Evolutionary conservation across 2,797 vertebrate genomes (phyloP).

Genomic region (Ceyx erithaca): DNA sequence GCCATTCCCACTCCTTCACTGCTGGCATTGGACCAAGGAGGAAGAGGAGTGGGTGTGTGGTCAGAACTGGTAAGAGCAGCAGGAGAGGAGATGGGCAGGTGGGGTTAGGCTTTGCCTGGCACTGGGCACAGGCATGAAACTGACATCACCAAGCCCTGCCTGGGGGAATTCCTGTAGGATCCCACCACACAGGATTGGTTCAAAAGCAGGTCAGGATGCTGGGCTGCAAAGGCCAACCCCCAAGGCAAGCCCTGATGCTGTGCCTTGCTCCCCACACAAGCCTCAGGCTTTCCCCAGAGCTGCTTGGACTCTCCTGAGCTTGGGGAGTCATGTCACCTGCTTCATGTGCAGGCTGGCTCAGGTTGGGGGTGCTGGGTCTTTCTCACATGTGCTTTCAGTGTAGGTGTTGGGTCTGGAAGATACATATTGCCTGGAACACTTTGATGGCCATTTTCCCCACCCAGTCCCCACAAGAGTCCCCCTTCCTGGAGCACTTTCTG

Average conservation of each 20-base stretch:
- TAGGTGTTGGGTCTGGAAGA: background rate
- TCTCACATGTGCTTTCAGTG: background rate
- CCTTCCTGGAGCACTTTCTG: background rate
- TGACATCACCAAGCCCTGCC: background rate
- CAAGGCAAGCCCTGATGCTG: background rate
- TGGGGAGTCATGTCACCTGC: background rate
- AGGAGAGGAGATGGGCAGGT: background rate
- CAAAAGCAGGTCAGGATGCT: background rate
- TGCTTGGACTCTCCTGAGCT: background rate
- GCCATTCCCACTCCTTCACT: background rate
- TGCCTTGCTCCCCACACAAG: rapidly evolving
- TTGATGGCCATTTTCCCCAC: background rate
- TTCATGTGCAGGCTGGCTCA: rapidly evolving
- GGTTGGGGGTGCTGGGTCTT: background rate
- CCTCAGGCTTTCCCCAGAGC: background rate
- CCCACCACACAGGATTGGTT: rapidly evolving
- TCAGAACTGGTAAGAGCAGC: background rate
- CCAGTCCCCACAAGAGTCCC: background rate
- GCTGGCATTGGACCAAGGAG: background rate
- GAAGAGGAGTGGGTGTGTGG: rapidly evolving
- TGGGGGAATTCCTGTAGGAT: background rate
- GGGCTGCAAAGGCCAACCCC: background rate
- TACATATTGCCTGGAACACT: background rate
- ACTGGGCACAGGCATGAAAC: rapidly evolving
- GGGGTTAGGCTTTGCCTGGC: background rate